phyloP scores from a whole-genome alignment of 2,888 invertebrate species.

The Clostera curtula region DNA sequence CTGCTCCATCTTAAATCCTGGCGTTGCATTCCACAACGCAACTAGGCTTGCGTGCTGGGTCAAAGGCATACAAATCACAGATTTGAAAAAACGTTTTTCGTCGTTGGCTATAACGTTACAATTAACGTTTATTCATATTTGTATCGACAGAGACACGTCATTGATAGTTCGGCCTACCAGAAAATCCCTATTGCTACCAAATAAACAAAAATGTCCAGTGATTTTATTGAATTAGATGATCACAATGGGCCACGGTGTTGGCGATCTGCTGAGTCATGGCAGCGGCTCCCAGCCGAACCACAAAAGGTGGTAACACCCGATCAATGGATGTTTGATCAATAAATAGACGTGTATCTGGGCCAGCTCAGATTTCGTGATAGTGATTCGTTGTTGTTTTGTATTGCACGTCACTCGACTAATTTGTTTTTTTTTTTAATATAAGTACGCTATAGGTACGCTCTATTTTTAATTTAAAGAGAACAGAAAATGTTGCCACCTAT shows the following conservation, averaged over 20 bases:
- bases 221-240: constrained; percentile 74
- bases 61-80: no score
- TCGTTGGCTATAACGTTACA: no score
- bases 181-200: constrained; percentile 22
- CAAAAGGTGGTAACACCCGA: constrained; percentile 70
- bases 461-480: no score
- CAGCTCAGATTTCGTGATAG: constrained; percentile 22
- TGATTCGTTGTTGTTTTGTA: constrained; percentile 18
- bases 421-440: constrained; percentile 1
- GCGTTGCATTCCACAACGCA: no score
- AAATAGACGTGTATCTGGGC: constrained; percentile 50
- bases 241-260: constrained; percentile 56
- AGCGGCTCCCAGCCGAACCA: constrained; percentile 49
- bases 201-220: constrained; percentile 70
- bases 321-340: constrained; percentile 70
- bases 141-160: background rate
- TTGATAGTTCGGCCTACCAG: constrained; percentile 1
- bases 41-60: no score
- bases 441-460: no score
- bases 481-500: no score
- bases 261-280: constrained; percentile 55
- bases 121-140: no score
- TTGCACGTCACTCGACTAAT: constrained; percentile 12
- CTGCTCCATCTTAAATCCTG: no score
- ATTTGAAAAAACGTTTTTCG: no score